These are phyloP conservation scores for Acrocephalus arundinaceus DNA, from an alignment of 2,113 vertebrate species.

Conservation along the genomic window DNA sequence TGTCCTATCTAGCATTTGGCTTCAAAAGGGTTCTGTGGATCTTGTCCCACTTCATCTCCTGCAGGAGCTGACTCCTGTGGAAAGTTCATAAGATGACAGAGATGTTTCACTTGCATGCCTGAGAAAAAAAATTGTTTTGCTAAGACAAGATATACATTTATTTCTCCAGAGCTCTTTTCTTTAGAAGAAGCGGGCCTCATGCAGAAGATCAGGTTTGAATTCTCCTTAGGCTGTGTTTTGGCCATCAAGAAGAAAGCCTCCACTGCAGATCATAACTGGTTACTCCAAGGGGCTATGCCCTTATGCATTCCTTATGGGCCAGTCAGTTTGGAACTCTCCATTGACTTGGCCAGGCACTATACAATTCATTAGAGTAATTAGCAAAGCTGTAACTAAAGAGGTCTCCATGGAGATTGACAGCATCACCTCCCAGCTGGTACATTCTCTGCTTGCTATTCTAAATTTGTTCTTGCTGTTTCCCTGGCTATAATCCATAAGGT, in stretches of 20 bases:
- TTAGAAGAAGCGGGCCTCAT: not conserved
- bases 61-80: not conserved
- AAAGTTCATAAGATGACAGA: not conserved
- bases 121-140: not conserved
- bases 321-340: not conserved
- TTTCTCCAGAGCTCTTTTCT: not conserved
- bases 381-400: slow-evolving; percentile 47
- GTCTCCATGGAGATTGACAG: slow-evolving; percentile 64
- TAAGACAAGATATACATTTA: not conserved
- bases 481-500: slow-evolving; percentile 34
- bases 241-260: not conserved
- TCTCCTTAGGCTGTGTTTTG: not conserved
- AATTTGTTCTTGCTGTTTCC: slow-evolving; percentile 41
- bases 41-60: not conserved
- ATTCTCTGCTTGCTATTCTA: slow-evolving; percentile 46
- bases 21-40: not conserved
- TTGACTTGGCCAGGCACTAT: not conserved
- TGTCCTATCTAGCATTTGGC: not conserved
- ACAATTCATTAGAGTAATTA: slow-evolving; percentile 38
- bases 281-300: not conserved
- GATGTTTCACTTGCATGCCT: not conserved
- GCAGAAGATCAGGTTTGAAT: not conserved
- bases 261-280: not conserved
- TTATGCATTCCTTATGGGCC: not conserved
- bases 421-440: slow-evolving; percentile 58